Evolutionary conservation across 2,797 vertebrate species (phyloP).

Genomic region (Chromis chromis): DNA sequence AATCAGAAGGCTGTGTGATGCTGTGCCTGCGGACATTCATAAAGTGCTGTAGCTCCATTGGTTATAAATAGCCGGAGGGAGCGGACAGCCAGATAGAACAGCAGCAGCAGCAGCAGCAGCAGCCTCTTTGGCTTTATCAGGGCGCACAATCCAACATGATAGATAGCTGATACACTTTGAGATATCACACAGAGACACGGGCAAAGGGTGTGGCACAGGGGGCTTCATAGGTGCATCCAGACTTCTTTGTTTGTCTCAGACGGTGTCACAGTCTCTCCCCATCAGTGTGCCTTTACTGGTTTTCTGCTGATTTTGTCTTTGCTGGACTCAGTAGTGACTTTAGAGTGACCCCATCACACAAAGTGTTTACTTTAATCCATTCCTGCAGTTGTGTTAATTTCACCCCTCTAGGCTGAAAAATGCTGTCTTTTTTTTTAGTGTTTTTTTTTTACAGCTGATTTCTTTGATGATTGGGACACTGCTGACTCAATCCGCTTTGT

Average conservation of each 20-base stretch:
- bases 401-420: not conserved
- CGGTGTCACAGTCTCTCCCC: too few species aligned
- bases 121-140: slow-evolving; percentile 62
- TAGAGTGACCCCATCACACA: slow-evolving; percentile 28
- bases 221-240: slow-evolving; percentile 6
- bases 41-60: slow-evolving; percentile 76
- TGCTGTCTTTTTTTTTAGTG: not conserved
- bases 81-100: slow-evolving; percentile 56
- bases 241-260: not conserved
- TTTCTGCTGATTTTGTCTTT: not conserved
- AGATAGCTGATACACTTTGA: slow-evolving; percentile 67
- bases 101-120: slow-evolving; percentile 43
- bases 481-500: slow-evolving; percentile 50
- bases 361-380: slow-evolving; percentile 22
- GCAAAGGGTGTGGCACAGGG: slow-evolving; percentile 69
- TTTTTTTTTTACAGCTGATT: not conserved
- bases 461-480: slow-evolving; percentile 21
- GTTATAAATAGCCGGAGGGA: slow-evolving; percentile 82
- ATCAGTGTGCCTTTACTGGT: not conserved
- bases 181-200: slow-evolving; percentile 51
- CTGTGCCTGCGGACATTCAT: slow-evolving; percentile 79
- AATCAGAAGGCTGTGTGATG: slow-evolving; percentile 64
- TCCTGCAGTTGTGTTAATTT: not conserved
- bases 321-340: slow-evolving; percentile 20
- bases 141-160: slow-evolving; percentile 58